These are phyloP conservation scores for Cydia amplana DNA, from an alignment of 1,140 invertebrate genomes.

Conservation along the genomic window DNA sequence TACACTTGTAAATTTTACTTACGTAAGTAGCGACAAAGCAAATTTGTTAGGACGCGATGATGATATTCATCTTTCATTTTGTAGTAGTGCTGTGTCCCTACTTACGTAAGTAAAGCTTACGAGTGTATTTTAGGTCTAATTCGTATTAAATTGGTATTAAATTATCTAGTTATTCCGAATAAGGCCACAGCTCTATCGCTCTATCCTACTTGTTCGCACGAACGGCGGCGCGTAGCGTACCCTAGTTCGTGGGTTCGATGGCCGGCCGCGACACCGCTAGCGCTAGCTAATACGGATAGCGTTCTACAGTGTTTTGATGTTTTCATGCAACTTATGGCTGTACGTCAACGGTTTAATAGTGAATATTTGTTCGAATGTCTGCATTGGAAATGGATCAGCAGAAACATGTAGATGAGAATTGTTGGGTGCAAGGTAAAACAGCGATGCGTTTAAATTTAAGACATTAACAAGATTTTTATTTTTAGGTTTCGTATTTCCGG, in stretches of 20 bases:
- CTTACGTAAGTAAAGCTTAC: too few relatives aligned
- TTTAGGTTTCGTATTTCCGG: too few relatives aligned
- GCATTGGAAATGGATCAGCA: background rate
- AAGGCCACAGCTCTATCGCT: constrained; percentile 1
- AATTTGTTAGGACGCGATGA: too few relatives aligned
- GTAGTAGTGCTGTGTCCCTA: too few relatives aligned
- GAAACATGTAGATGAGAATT: background rate
- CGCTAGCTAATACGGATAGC: constrained; percentile 4
- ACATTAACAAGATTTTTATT: too few relatives aligned
- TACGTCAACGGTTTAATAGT: constrained; percentile 2
- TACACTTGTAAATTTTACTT: too few relatives aligned
- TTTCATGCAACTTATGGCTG: background rate
- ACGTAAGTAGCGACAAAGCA: too few relatives aligned
- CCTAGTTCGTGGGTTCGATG: constrained; percentile 49
- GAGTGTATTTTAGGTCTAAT: too few relatives aligned
- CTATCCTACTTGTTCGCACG: constrained; percentile 10
- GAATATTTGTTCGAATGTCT: background rate
- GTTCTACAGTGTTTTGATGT: background rate
- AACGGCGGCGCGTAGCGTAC: constrained; percentile 17
- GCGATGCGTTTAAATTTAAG: background rate
- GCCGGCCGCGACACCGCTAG: constrained; percentile 58
- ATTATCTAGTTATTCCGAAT: background rate
- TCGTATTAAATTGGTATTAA: background rate
- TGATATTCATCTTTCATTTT: too few relatives aligned
- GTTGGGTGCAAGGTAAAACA: constrained; percentile 21